phyloP scores from a whole-genome alignment of 2,888 invertebrate genomes.

The Strigamia maritima region DNA sequence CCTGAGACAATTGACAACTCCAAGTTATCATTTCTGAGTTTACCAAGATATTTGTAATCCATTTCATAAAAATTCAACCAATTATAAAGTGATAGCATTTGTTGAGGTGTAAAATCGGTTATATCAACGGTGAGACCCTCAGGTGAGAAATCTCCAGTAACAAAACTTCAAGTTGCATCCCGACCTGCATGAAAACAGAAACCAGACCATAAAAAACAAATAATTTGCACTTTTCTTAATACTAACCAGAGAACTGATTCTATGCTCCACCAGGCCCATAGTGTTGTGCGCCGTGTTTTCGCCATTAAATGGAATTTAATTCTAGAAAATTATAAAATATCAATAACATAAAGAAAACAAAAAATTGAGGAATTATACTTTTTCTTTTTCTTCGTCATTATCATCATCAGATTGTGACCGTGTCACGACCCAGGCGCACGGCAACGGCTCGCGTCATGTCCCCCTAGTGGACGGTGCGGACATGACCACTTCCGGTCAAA shows the following conservation, averaged over 20 bases:
- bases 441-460: no score
- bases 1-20: no score
- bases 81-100: conserved; percentile 68
- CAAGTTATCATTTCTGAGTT: conserved; percentile 44
- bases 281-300: conserved; percentile 73
- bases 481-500: no score
- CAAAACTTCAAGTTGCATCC: conserved; percentile 85
- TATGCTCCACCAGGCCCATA: conserved; percentile 82
- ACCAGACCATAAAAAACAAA: background rate
- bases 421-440: no score
- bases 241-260: conserved; percentile 75
- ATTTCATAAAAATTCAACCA: conserved; percentile 83
- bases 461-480: no score
- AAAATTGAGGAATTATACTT: no score
- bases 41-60: conserved; percentile 76
- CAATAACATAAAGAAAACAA: no score
- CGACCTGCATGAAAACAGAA: conserved; percentile 61
- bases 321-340: no score
- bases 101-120: conserved; percentile 63
- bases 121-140: conserved; percentile 73
- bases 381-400: no score
- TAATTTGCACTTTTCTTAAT: background rate
- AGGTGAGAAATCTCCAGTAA: conserved; percentile 82
- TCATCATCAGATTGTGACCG: no score
- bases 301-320: no score